These are phyloP conservation scores for Nyctibius grandis DNA, from an alignment of 2,797 vertebrate species.

Conservation along the genomic window DNA sequence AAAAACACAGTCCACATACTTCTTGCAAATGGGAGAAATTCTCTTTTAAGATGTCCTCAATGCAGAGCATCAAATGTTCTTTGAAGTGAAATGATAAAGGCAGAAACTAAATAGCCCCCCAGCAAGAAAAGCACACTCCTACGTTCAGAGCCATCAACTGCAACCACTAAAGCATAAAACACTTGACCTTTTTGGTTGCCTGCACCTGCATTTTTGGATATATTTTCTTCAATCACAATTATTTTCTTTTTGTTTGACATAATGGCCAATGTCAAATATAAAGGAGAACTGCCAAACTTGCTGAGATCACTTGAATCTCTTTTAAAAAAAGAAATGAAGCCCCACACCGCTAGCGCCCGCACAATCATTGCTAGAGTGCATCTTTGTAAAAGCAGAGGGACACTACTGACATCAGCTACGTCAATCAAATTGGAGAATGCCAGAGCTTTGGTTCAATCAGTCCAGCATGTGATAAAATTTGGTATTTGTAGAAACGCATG, in stretches of 20 bases:
- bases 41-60: not conserved
- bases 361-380: not conserved
- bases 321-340: not conserved
- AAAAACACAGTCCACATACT: not conserved
- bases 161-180: not conserved
- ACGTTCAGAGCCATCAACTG: not conserved
- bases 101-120: not conserved
- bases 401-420: not conserved
- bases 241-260: not conserved
- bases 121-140: not conserved
- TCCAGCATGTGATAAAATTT: not conserved
- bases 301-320: not conserved
- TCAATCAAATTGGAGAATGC: not conserved
- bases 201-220: not conserved
- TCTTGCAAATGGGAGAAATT: not conserved
- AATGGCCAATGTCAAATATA: not conserved
- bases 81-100: not conserved
- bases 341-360: not conserved
- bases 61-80: not conserved
- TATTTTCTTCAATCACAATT: not conserved
- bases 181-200: not conserved
- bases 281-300: not conserved
- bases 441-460: not conserved
- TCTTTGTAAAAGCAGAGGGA: not conserved
- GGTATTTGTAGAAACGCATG: fast-evolving